These are phyloP conservation scores for Hemicrepidius hirtus DNA, from an alignment of 2,888 invertebrate species.

Conservation along the genomic window DNA sequence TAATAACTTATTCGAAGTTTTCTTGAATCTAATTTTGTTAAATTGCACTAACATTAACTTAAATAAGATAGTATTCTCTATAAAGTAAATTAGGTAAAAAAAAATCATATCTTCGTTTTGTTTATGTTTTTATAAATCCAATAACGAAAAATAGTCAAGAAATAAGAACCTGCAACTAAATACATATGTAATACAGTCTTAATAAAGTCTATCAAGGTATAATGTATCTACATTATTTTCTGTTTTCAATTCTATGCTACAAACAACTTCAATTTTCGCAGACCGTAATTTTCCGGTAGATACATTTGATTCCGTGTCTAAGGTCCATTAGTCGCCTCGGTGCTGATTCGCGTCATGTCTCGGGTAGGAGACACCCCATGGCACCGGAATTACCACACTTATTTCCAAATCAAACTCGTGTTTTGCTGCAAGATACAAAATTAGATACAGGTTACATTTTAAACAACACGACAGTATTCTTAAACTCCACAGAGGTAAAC, in stretches of 20 bases:
- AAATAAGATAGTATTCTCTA: no score
- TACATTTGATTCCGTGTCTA: slow-evolving; percentile 65
- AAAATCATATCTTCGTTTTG: no score
- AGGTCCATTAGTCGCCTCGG: slow-evolving; percentile 64
- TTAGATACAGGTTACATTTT: slow-evolving; percentile 55
- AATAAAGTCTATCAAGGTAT: slow-evolving; percentile 36
- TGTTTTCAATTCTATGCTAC: slow-evolving; percentile 60
- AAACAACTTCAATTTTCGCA: slow-evolving; percentile 68
- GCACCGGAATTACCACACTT: slow-evolving; percentile 70
- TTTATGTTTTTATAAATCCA: no score
- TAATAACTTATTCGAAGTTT: no score
- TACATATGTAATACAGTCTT: slow-evolving; percentile 33
- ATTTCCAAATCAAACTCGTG: slow-evolving; percentile 69
- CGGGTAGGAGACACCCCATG: slow-evolving; percentile 70
- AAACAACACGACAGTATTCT: slow-evolving; percentile 40
- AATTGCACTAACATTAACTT: no score
- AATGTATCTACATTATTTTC: slow-evolving; percentile 56
- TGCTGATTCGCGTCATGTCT: slow-evolving; percentile 57
- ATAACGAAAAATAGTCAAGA: no score
- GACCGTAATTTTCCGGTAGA: slow-evolving; percentile 68
- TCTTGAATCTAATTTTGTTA: no score
- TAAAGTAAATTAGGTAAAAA: no score
- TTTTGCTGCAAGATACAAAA: slow-evolving; percentile 64
- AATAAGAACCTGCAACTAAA: no score
- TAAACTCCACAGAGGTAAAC: no score